Conservation (phyloP, 1,140 invertebrate genomes). For the Pristionchus pacificus region DNA sequence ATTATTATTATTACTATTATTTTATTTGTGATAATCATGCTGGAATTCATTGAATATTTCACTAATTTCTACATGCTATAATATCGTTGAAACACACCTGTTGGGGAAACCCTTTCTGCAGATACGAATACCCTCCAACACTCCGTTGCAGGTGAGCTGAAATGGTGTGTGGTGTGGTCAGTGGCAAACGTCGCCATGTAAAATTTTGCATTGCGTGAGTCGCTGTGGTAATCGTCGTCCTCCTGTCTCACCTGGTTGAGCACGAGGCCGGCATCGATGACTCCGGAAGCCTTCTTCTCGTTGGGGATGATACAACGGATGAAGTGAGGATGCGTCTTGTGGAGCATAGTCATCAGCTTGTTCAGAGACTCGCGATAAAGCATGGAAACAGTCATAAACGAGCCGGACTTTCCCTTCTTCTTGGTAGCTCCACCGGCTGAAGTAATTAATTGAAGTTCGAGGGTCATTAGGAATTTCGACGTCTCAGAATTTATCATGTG, state of each 20-base stretch:
- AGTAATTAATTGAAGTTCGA: not conserved
- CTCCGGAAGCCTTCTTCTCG: conserved; percentile 86
- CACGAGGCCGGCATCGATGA: conserved; percentile 47
- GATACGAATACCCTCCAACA: conserved; percentile 99
- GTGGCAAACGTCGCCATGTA: too few species aligned
- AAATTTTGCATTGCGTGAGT: too few species aligned
- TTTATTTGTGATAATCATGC: too few species aligned
- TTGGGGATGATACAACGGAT: conserved; percentile 99
- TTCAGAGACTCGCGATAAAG: conserved; percentile 55
- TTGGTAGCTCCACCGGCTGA: conserved; percentile 34
- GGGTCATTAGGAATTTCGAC: too few species aligned
- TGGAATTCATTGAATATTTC: too few species aligned
- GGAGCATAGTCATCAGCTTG: conserved; percentile 55
- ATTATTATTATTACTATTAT: too few species aligned
- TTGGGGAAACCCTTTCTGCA: conserved; percentile 99
- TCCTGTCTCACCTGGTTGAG: conserved; percentile 68
- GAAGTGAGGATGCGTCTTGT: conserved; percentile 88
- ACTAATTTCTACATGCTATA: not conserved
- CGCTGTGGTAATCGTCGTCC: too few species aligned
- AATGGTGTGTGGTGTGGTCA: too few species aligned
- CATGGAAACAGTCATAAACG: conserved; percentile 57
- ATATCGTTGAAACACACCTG: not conserved
- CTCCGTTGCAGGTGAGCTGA: conserved; percentile 99
- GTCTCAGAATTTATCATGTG: too few species aligned
- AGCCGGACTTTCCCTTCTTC: conserved; percentile 55